Base-by-base conservation (phyloP, 2,888 invertebrate species). In the Colostygia pectinataria region DNA sequence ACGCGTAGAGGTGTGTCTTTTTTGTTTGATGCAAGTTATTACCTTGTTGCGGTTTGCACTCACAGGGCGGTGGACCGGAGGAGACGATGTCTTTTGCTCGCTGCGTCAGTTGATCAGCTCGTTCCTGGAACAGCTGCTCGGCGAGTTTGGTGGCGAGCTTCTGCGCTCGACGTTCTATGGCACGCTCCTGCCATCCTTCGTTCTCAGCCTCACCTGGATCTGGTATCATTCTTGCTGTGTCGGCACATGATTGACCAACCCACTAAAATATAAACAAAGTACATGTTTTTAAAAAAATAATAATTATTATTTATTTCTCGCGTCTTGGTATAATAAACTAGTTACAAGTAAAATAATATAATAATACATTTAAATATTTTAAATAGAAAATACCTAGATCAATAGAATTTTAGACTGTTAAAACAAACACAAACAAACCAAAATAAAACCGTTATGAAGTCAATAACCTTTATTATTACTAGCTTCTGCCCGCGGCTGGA, bases 201-300 rank as follows among this genome's bases (percentile, higher is more conserved):
- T 51, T 54, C 5, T 73, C 63, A 2, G 53, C 52, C 1, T 70
- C 67, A 0, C 57, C 66, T 0, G 59, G 57, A 7, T 69, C 70
- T 2, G 71, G 60, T 27, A 41, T 65, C 42, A 64, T 38, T 38
- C 66, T 66, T 2, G 55, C 51, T 15, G 42, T 46, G 50, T 87
- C 84, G 7, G 77, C 84, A 51, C 89, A 88, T 1, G 78, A 67
- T 34, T 60, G 57, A 9, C 85, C 85, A 23, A 86, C 71, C 89
- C 89, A 89, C 89, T 89, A 44, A 2, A 56, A 43, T 18, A 23
- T 0, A 33, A 47, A 43, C 12, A 23, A 23, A 23, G 14, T 29
- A 4, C 7, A 5, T 27, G 3, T 13, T 2, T 29, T 25, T 2
- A 24, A 8, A 8, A 6, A 24, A 24, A 6, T 24, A 24, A 28